A percentile compares a stretch with the other conserved stretches of the same genome.
Evolutionary conservation across 2,888 invertebrate species (phyloP).

Genomic region (Selenia dentaria): DNA sequence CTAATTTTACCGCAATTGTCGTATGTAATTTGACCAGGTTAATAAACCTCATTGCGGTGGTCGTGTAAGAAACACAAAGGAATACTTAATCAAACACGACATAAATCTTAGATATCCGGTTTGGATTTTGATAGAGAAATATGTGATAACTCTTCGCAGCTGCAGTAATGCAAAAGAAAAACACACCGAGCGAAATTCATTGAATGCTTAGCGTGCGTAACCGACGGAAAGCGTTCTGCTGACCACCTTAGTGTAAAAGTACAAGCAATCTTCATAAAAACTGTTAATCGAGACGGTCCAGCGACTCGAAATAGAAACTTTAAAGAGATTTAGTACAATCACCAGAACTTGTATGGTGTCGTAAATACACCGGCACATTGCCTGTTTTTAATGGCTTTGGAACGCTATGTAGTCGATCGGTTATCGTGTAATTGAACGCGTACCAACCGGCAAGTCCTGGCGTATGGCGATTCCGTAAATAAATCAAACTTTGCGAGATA

Average conservation of each 20-base stretch:
- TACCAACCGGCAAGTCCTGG: slow-evolving; percentile 29
- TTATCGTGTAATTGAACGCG: slow-evolving; percentile 31
- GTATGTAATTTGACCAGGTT: slow-evolving; percentile 28
- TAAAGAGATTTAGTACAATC: slow-evolving; percentile 48
- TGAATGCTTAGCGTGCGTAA: slow-evolving; percentile 49
- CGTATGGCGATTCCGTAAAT: slow-evolving; percentile 44
- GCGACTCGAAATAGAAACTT: slow-evolving; percentile 67
- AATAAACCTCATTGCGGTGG: slow-evolving; percentile 25
- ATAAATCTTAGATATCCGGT: slow-evolving; percentile 21
- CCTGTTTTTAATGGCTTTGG: slow-evolving; percentile 60
- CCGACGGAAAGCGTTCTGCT: slow-evolving; percentile 52
- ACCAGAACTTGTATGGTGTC: slow-evolving; percentile 54
- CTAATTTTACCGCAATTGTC: slow-evolving; percentile 22
- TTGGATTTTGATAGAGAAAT: slow-evolving; percentile 13
- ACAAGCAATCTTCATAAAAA: slow-evolving; percentile 59
- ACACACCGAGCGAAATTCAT: slow-evolving; percentile 38
- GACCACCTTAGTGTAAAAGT: slow-evolving; percentile 51
- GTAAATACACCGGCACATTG: slow-evolving; percentile 55
- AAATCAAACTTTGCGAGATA: slow-evolving; percentile 39
- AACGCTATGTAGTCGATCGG: slow-evolving; percentile 51
- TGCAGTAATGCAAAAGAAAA: slow-evolving; percentile 26
- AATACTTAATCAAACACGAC: slow-evolving; percentile 21
- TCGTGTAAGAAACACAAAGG: slow-evolving; percentile 4
- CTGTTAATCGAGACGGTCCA: slow-evolving; percentile 65
- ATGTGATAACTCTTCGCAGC: slow-evolving; percentile 14